These are phyloP conservation scores for Yponomeuta malinellus DNA, from an alignment of 2,888 invertebrate genomes.

Conservation along the genomic window DNA sequence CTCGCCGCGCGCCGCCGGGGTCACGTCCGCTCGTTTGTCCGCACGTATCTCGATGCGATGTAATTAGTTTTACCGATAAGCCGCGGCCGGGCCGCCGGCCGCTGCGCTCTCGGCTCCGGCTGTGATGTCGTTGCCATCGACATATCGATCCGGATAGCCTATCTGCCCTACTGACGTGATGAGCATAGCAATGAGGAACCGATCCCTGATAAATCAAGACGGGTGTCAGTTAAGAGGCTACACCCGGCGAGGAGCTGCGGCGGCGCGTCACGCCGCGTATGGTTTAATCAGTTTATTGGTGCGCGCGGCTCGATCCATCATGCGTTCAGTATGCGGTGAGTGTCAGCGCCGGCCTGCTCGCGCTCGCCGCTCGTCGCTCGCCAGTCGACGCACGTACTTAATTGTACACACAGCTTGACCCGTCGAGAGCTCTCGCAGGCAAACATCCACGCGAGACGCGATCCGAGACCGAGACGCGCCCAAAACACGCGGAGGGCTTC, in stretches of 20 bases:
- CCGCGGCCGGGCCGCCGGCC: not conserved
- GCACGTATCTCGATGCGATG: not conserved
- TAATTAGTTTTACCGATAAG: constrained; percentile 3
- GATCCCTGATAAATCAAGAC: constrained; percentile 1
- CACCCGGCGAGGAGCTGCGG: constrained; percentile 15
- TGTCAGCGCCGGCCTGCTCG: not conserved
- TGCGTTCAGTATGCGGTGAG: not conserved
- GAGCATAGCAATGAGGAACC: constrained; percentile 1
- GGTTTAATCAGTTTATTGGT: constrained; percentile 1
- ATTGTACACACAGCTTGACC: constrained; percentile 17
- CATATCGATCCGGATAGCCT: not conserved
- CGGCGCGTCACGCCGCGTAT: constrained; percentile 14
- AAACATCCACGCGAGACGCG: not conserved
- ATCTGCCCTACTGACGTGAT: not conserved
- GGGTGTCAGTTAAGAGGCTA: not conserved
- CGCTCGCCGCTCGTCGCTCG: not conserved
- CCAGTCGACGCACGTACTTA: constrained; percentile 19
- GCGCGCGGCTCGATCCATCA: constrained; percentile 10
- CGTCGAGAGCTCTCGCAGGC: not conserved
- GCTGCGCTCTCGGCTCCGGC: not conserved
- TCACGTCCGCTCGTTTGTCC: constrained; percentile 2
- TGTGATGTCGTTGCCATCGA: not conserved
- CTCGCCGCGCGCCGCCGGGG: not conserved
- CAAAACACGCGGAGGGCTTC: not conserved
- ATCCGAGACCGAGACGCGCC: not conserved